Conservation (phyloP, 1,140 invertebrate genomes). For the Aphelenchoides avenae region DNA sequence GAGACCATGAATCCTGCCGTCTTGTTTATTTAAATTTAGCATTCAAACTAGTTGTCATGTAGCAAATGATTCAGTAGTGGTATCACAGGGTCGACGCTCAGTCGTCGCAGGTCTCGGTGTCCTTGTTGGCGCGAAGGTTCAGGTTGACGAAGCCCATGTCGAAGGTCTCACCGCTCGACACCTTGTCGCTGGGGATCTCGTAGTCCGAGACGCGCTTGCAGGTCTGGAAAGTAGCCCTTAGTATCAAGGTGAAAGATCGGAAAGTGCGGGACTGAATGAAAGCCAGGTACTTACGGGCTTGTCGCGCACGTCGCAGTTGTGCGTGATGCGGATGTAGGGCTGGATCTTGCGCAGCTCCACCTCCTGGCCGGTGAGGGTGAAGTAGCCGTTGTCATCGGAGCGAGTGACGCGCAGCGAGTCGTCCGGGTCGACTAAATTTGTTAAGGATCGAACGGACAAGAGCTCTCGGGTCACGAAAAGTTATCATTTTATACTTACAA, state of each 20-base stretch:
- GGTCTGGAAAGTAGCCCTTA: constrained; percentile 25
- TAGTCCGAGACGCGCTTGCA: constrained; percentile 46
- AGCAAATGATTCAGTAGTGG: no score
- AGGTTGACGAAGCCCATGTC: constrained; percentile 56
- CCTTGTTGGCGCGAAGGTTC: constrained; percentile 43
- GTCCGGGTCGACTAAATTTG: constrained; percentile 46
- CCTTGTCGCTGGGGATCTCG: constrained; percentile 43
- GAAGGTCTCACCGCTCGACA: no score
- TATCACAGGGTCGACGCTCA: no score
- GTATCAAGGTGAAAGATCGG: constrained; percentile 1
- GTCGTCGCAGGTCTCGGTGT: constrained; percentile 46
- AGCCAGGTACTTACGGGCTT: constrained; percentile 21
- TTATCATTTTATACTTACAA: constrained; percentile 13
- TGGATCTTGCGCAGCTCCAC: constrained; percentile 44
- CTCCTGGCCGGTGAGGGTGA: constrained; percentile 38
- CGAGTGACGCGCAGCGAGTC: constrained; percentile 35
- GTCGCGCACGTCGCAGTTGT: constrained; percentile 46
- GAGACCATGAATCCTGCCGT: no score
- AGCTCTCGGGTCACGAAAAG: no score
- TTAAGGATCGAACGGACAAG: neutral
- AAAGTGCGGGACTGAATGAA: neutral
- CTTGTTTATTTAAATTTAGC: no score
- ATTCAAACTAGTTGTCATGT: no score
- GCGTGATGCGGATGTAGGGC: constrained; percentile 46
- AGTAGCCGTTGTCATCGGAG: constrained; percentile 42